Base-by-base conservation (phyloP, 1,140 invertebrate species). In the Drosophila eugracilis region DNA sequence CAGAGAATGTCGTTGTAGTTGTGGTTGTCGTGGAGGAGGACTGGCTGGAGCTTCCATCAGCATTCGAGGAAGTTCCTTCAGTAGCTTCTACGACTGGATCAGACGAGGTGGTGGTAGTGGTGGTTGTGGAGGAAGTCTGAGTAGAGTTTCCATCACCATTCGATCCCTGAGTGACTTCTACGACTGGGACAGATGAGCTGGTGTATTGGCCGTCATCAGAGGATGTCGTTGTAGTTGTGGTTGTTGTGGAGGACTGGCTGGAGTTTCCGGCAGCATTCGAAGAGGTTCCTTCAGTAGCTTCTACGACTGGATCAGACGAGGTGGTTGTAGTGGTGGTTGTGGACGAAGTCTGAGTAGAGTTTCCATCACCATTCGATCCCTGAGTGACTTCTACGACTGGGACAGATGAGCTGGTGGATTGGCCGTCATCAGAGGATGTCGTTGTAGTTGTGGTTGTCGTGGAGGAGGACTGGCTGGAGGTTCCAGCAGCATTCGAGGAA, bases 381-480 rank as follows among this genome's bases (percentile, higher is more conserved):
- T 26, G 6, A 19, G 10, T 41, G 0, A 10, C 36, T 28, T 41
- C 24, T 1, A 14, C 50, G 19, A 14, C n/a, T 0, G 50, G 36
- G 7, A 28, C 50, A 28, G 50, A 12, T n/a, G n/a, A n/a, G 14
- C 15, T 19, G 5, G 10, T 41, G 2, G 49, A 15, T 15, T 37
- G 5, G 2, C 21, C 32, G 0, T 5, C 36, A 41, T 54, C 24
- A 10, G 22, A 28, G 3, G 22, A 41, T 7, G 36, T 54, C 5
- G 50, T 41, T 9, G 48, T 52, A 7, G n/a, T n/a, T n/a, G n/a
- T n/a, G n/a, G n/a, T n/a, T n/a, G 21, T 50, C 4, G 48, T 52
- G n/a, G 32, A 14, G 12, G 48, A 37, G 1, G 48, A 50, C 32
- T 50, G 32, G 12, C 5, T 21, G 4, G 19, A 50, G 19, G 0